These are phyloP conservation scores for Nestor notabilis DNA, from an alignment of 2,113 vertebrate species.

Conservation along the genomic window DNA sequence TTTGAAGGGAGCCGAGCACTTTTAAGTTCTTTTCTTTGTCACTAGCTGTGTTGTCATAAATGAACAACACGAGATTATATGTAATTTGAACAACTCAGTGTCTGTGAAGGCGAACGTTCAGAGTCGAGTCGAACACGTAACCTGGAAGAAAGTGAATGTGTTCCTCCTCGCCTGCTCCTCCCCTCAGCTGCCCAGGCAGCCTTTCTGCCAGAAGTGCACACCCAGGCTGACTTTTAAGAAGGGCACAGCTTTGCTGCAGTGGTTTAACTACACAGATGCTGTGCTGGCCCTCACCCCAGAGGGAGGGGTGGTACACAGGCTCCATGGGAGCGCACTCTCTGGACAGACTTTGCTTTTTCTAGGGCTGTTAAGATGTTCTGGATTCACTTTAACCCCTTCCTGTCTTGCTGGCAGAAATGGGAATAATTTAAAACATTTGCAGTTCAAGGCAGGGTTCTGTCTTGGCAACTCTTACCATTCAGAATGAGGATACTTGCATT, in stretches of 20 bases:
- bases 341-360: background rate
- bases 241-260: background rate
- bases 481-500: background rate
- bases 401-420: background rate
- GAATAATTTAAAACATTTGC: background rate
- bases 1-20: background rate
- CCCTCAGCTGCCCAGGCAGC: background rate
- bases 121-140: fast-evolving
- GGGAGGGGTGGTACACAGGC: background rate
- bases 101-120: background rate
- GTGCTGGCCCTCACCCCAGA: fast-evolving
- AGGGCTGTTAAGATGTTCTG: background rate
- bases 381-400: background rate
- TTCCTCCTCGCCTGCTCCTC: background rate
- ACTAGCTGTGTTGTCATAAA: background rate
- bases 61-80: background rate
- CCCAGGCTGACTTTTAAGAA: background rate
- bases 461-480: background rate
- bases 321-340: background rate
- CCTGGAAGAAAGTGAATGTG: background rate
- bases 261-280: background rate
- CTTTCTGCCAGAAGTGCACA: background rate
- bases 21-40: background rate
- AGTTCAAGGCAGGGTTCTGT: background rate
- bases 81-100: background rate